Percentiles rank a stretch among this genome's conserved stretches.
Conservation (phyloP, 2,888 invertebrate species). For the Agrotis segetum region DNA sequence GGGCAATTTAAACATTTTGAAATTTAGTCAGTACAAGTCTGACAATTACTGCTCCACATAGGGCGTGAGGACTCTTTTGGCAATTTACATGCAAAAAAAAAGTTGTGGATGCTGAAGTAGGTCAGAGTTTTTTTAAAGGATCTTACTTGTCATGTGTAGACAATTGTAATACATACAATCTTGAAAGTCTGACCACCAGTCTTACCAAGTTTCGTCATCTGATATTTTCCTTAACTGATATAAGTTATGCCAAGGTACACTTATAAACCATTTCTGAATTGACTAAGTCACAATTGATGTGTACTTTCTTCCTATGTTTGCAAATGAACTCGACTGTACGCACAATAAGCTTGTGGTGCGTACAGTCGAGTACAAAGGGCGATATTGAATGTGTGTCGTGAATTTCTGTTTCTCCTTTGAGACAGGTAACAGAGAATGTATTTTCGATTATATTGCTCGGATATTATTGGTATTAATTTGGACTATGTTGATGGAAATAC, state of each 20-base stretch:
- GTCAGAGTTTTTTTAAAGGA: no score
- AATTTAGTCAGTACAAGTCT: no score
- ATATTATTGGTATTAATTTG: slow-evolving; percentile 56
- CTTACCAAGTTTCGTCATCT: not conserved
- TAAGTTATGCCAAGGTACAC: no score
- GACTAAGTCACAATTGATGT: not conserved
- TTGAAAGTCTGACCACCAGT: no score
- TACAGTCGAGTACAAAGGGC: slow-evolving; percentile 31
- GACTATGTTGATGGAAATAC: slow-evolving; percentile 31
- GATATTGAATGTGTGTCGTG: slow-evolving; percentile 32
- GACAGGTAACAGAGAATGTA: slow-evolving; percentile 48
- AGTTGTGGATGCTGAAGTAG: no score
- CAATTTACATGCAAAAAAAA: no score
- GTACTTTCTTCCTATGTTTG: slow-evolving; percentile 24
- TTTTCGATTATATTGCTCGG: slow-evolving; percentile 50
- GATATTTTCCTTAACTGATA: not conserved
- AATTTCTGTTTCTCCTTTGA: slow-evolving; percentile 15
- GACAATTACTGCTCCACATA: no score
- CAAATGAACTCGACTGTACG: slow-evolving; percentile 10
- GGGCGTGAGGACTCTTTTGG: no score
- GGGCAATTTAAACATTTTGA: no score
- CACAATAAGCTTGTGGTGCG: slow-evolving; percentile 1
- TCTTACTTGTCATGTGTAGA: no score
- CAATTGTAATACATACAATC: no score
- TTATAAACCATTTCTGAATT: not conserved